Percentiles rank a stretch among this genome's conserved stretches.
Evolutionary conservation across 2,113 vertebrate genomes (phyloP).

Genomic region (Podarcis muralis): DNA sequence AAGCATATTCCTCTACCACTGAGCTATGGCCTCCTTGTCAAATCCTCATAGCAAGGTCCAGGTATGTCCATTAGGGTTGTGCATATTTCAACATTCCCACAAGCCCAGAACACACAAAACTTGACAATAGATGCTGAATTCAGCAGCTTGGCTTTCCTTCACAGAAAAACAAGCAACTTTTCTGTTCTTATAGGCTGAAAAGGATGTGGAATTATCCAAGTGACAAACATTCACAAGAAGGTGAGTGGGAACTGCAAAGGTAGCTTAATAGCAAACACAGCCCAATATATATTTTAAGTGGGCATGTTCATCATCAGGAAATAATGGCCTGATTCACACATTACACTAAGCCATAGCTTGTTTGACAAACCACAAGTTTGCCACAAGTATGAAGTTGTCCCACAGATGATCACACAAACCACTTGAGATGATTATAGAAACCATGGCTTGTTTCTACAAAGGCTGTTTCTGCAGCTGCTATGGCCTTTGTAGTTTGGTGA

Average conservation of each 20-base stretch:
- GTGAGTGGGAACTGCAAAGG: not conserved
- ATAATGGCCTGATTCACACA: not conserved
- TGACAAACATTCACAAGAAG: not conserved
- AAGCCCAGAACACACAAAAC: not conserved
- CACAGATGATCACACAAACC: no score
- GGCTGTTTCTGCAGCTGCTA: no score
- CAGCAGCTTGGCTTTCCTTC: not conserved
- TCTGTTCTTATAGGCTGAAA: not conserved
- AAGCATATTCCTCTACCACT: not conserved
- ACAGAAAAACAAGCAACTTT: not conserved
- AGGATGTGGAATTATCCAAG: not conserved
- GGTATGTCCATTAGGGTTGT: not conserved
- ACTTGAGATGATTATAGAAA: no score
- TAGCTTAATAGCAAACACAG: not conserved
- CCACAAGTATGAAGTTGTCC: no score
- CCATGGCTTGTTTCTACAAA: no score
- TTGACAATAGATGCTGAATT: not conserved
- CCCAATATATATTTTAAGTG: not conserved
- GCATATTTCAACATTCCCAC: no score
- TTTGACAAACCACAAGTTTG: no score
- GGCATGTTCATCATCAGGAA: not conserved
- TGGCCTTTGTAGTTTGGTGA: no score
- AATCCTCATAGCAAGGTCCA: not conserved
- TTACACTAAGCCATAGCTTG: no score
- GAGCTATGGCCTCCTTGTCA: not conserved